Evolutionary conservation across 2,797 vertebrate species (phyloP).

Genomic region (Cyprinella venusta): DNA sequence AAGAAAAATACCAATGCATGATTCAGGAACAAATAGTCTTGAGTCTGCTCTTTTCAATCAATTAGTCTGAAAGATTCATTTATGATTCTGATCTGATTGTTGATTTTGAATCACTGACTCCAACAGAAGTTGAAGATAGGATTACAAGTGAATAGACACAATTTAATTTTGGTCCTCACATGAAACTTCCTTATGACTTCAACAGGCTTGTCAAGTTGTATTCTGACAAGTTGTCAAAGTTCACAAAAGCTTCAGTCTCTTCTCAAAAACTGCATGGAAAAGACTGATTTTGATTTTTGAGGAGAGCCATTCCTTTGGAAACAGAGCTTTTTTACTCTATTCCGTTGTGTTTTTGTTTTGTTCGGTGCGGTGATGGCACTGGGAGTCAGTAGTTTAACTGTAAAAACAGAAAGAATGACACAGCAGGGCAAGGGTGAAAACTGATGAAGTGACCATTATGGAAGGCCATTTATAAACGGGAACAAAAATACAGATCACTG

Average conservation of each 20-base stretch:
- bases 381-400: conserved; percentile 35
- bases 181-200: background rate
- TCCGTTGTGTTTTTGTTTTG: conserved; percentile 16
- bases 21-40: background rate
- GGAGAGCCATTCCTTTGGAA: background rate
- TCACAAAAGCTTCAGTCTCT: background rate
- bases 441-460: conserved; percentile 50
- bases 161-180: background rate
- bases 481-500: conserved; percentile 56
- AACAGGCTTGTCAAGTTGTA: background rate
- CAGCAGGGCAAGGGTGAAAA: conserved; percentile 56
- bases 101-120: background rate
- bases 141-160: background rate
- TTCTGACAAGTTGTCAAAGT: too few relatives aligned
- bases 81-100: background rate
- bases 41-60: background rate
- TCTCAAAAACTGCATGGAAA: background rate
- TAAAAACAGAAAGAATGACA: conserved; percentile 53
- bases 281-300: background rate
- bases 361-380: conserved; percentile 22
- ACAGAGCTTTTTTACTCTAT: background rate
- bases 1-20: background rate
- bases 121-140: background rate
- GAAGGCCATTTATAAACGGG: conserved; percentile 50
- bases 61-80: background rate